phyloP scores from a whole-genome alignment of 2,797 vertebrate species.

The Agapornis canus region DNA sequence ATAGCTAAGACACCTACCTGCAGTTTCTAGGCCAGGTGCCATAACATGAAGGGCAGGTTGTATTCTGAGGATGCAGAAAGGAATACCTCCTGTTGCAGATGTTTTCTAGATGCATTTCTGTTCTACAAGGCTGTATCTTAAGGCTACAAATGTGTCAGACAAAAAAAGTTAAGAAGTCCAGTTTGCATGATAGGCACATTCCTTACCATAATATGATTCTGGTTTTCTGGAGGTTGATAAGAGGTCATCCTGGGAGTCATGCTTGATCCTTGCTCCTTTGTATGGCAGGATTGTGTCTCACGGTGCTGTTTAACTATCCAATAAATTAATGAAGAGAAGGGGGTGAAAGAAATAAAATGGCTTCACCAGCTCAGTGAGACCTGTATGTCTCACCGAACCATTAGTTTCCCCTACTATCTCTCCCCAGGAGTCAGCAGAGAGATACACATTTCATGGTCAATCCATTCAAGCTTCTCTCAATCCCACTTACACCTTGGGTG shows the following conservation, averaged over 20 bases:
- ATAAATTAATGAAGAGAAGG: neutral
- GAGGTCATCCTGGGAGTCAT: neutral
- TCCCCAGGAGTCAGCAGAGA: neutral
- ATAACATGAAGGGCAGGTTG: neutral
- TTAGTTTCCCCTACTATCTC: neutral
- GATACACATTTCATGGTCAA: neutral
- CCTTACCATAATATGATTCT: neutral
- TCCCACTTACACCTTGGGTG: neutral
- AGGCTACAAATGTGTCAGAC: neutral
- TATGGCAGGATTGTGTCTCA: neutral
- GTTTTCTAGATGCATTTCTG: neutral
- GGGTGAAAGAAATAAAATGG: neutral
- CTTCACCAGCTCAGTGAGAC: neutral
- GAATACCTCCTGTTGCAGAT: neutral
- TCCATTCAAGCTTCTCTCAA: neutral
- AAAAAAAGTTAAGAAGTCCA: neutral
- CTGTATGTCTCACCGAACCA: neutral
- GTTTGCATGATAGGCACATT: neutral
- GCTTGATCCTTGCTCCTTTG: neutral
- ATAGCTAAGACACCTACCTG: neutral
- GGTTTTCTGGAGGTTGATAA: neutral
- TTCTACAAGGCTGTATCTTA: neutral
- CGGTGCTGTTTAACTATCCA: neutral
- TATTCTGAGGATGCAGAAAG: neutral
- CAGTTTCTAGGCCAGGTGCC: neutral